A percentile compares a stretch with the other conserved stretches of the same genome.
phyloP scores from a whole-genome alignment of 2,888 invertebrate genomes.

The Leptarthrus brevirostris region DNA sequence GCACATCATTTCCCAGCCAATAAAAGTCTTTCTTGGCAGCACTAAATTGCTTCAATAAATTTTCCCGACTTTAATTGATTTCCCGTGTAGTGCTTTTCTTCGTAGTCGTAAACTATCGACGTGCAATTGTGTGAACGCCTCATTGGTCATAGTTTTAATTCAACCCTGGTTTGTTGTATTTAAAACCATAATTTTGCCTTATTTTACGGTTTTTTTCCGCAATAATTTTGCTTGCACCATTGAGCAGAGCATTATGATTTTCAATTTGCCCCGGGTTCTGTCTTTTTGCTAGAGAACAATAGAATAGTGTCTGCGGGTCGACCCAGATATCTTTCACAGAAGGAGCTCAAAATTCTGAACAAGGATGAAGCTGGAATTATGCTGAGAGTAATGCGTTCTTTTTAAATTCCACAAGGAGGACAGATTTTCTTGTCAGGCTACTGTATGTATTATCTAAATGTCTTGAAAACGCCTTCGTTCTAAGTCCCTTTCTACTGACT shows the following conservation, averaged over 20 bases:
- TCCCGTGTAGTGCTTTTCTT: not conserved
- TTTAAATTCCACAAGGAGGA: not conserved
- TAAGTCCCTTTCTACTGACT: constrained; percentile 1
- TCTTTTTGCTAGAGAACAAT: constrained; percentile 13
- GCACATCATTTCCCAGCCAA: not conserved
- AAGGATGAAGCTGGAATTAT: constrained; percentile 28
- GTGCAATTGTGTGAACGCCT: constrained; percentile 20
- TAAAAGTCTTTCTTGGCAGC: not conserved
- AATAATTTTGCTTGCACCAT: constrained; percentile 34
- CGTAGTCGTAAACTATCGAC: constrained; percentile 7
- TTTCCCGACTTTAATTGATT: constrained; percentile 10
- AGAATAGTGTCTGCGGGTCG: constrained; percentile 34
- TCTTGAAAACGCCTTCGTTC: constrained; percentile 21
- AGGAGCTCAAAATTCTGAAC: constrained; percentile 21
- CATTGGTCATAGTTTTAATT: constrained; percentile 33
- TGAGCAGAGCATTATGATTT: constrained; percentile 38
- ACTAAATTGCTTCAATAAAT: constrained; percentile 10
- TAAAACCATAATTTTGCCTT: constrained; percentile 30
- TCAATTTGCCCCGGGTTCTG: constrained; percentile 26
- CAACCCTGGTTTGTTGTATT: constrained; percentile 10
- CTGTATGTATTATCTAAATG: constrained; percentile 15
- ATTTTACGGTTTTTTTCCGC: constrained; percentile 16
- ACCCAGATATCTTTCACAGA: constrained; percentile 17
- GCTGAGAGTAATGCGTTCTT: constrained; percentile 24
- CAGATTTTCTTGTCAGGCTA: not conserved